Evolutionary conservation across 2,113 vertebrate species (phyloP), one percentile per base, ranked within the genome.

Genomic region (Phyllostomus hastatus): DNA sequence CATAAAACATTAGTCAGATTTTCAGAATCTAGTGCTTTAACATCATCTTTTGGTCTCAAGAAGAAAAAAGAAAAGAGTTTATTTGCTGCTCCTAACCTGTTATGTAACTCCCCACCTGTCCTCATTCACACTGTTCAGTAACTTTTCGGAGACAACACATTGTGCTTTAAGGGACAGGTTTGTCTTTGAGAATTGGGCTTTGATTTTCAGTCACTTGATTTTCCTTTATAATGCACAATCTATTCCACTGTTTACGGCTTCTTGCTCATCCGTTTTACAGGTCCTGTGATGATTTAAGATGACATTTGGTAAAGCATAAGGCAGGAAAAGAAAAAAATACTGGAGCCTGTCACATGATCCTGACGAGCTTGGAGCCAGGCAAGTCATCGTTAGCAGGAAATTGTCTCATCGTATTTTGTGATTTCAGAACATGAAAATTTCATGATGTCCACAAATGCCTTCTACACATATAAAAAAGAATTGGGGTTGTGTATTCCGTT

Each of bases 241-340:
- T 46, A 64, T 82, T 93, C 54, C 86, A 86, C 26, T 69, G 22
- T 50, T 69, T 17, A n/a, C 84, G 59, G 52, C 46, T 90, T 87
- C 81, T 94, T 50, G n/a, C 38, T 90, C 84, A 54, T 73, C 91
- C 85, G 59, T 22, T 46, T 82, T 50, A 57, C 33, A 82, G 52
- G 46, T 85, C 52, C 43, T 46, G 5, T 88, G 86, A 87, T 85
- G 84, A 87, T 33, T 94, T 72, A 78, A 90, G 86, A 88, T 93
- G 87, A 93, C 87, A 89, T 93, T 95, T 93, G 70, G 31, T 46
- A 94, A 90, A 90, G 82, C 91, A 94, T 92, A 92, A 90, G 66
- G 70, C 46, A 91, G 70, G 35, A 84, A 91, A 81, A 79, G 31
- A 57, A 91, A 88, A 41, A 95, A 96, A 85, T 69, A 64, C 70